Percentiles rank a stretch among this genome's conserved stretches.
Evolutionary conservation across 2,888 invertebrate species (phyloP).

Genomic region (Prosopocoilus inquinatus): DNA sequence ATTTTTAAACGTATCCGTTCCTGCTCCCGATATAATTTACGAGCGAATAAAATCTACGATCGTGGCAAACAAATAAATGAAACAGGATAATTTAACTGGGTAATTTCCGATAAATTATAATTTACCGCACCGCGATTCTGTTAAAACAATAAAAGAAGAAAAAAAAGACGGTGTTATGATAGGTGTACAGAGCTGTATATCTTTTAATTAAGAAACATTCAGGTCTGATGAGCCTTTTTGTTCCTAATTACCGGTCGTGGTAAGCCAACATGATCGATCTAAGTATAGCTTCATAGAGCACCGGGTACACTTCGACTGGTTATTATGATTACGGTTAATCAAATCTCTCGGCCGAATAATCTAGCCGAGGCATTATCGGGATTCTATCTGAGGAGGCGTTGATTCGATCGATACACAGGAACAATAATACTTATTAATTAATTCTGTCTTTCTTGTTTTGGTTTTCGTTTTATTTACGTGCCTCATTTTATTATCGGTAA

Average conservation of each 20-base stretch:
- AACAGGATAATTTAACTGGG: neutral
- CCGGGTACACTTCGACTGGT: slow-evolving; percentile 1
- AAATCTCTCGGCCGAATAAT: neutral
- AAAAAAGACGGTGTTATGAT: slow-evolving; percentile 4
- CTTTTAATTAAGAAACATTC: slow-evolving; percentile 15
- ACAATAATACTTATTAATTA: slow-evolving; percentile 24
- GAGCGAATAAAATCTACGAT: neutral
- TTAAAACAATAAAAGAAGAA: neutral
- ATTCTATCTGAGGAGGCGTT: neutral
- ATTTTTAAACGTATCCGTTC: neutral
- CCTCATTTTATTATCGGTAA: too few relatives aligned
- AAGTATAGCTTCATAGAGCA: slow-evolving; percentile 24
- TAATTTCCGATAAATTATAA: too few relatives aligned
- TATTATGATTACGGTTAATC: slow-evolving; percentile 9
- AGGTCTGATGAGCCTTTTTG: slow-evolving; percentile 22
- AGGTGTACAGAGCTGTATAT: slow-evolving; percentile 6
- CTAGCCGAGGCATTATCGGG: too few relatives aligned
- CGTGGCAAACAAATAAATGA: neutral
- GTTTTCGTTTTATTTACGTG: too few relatives aligned
- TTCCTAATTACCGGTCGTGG: slow-evolving; percentile 22
- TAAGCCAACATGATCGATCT: slow-evolving; percentile 18
- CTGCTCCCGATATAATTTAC: neutral
- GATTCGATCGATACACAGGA: slow-evolving; percentile 14
- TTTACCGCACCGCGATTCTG: neutral
- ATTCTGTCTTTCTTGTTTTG: slow-evolving; percentile 2